These are phyloP conservation scores for Coranthus polyacanthus DNA, from an alignment of 2,797 vertebrate genomes.

Conservation along the genomic window DNA sequence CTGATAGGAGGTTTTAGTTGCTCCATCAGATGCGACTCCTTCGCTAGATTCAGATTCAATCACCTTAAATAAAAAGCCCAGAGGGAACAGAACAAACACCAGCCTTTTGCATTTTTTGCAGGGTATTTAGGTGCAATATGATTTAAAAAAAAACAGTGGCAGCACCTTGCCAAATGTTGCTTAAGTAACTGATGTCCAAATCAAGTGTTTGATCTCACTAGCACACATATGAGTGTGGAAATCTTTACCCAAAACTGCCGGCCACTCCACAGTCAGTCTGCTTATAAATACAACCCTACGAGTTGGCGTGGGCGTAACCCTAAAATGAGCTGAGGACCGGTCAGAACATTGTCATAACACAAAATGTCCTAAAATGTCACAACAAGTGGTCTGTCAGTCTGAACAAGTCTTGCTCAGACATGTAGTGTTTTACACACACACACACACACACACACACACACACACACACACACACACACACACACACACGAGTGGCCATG, in stretches of 20 bases:
- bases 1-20: no score
- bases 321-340: slow-evolving; percentile 43
- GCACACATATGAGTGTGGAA: background rate
- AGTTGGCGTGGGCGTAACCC: slow-evolving; percentile 12
- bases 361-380: slow-evolving; percentile 51
- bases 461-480: slow-evolving; percentile 20
- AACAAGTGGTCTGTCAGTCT: slow-evolving; percentile 38
- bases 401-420: slow-evolving; percentile 10
- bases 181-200: slow-evolving; percentile 10
- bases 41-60: no score
- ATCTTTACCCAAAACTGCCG: slow-evolving; percentile 7
- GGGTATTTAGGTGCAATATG: no score
- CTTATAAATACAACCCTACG: background rate
- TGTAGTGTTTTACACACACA: slow-evolving; percentile 32
- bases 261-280: background rate
- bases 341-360: slow-evolving; percentile 28
- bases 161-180: background rate
- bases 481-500: no score
- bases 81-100: no score
- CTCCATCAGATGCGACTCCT: no score
- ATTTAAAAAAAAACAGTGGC: no score
- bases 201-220: slow-evolving; percentile 3
- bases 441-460: slow-evolving; percentile 24
- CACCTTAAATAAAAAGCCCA: no score
- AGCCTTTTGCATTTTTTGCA: no score